phyloP scores from a whole-genome alignment of 2,113 vertebrate genomes.

The Oncorhynchus clarkii region DNA sequence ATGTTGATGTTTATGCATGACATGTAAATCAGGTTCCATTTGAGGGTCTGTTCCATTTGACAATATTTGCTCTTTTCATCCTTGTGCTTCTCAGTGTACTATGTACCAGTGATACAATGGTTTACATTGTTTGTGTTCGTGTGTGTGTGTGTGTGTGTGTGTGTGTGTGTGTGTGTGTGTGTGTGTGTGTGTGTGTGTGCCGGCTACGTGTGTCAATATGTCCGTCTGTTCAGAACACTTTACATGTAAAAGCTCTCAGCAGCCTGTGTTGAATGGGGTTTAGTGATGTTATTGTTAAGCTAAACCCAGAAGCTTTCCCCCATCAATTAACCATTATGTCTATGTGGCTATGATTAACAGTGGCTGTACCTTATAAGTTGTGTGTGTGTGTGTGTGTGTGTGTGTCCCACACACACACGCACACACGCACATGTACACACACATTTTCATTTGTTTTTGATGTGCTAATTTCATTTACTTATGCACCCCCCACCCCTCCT shows the following conservation, averaged over 20 bases:
- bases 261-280: not conserved
- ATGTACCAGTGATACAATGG: not conserved
- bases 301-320: constrained; percentile 10
- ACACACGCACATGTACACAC: too few relatives aligned
- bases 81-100: too few relatives aligned
- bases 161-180: not conserved
- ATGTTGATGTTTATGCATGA: constrained; percentile 66
- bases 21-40: constrained; percentile 58
- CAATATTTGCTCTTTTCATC: constrained; percentile 14
- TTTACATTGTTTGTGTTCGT: not conserved
- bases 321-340: constrained; percentile 13
- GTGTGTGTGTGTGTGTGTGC: constrained; percentile 3
- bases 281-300: constrained; percentile 23
- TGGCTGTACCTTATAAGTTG: constrained; percentile 10
- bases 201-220: not conserved
- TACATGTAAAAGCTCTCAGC: not conserved
- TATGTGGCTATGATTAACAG: constrained; percentile 34
- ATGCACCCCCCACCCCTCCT: too few relatives aligned
- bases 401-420: too few relatives aligned
- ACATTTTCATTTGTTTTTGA: too few relatives aligned
- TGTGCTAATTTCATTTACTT: not conserved
- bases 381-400: not conserved
- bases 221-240: constrained; percentile 5
- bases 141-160: constrained; percentile 10
- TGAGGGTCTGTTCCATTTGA: constrained; percentile 43